Evolutionary conservation across 2,888 invertebrate genomes (phyloP), one percentile per base, ranked within the genome.

Genomic region (Blastobasis lacticolella): DNA sequence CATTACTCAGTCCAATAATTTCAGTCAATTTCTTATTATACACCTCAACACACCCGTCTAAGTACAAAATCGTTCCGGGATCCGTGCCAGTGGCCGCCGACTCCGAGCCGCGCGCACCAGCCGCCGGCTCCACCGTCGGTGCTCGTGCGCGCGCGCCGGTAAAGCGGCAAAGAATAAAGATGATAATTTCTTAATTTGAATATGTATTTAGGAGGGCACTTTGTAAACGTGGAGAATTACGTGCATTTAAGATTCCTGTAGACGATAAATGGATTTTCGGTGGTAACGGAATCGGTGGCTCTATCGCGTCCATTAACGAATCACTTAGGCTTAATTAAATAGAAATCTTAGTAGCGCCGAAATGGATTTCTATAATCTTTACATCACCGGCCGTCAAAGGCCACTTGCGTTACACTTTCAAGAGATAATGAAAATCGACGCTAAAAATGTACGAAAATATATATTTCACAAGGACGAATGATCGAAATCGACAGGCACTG

Each of bases 21-120:
- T 88, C 87, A 88, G 88, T 88, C 88, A 82, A 79, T 83, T 82
- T 81, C 84, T 81, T 83, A 84, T 68, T 82, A 84, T 85, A 86
- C 82, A 82, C 78, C 77, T 75, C 75, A 72, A 69, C 70, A 71
- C 75, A 76, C 73, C 69, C 68, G 68, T 71, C 82, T 86, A 84
- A 86, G 83, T 85, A 87, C 84, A 79, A 76, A 74, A 75, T 63
- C 75, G 73, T 72, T 73, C 67, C 69, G 63, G 67, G 71, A 73
- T 70, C 61, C 67, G 66, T 67, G 70, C 69, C 66, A 68, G 67
- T 67, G 61, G 58, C 70, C 66, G 64, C 59, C 62, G 55, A 57
- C 59, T 40, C 10, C n/a, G 36, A 36, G 6, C 4, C n/a, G 36
- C 48, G 5, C 42, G 42, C 42, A 3, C 9, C 9, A 5, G 42